Percentiles rank a stretch among this genome's conserved stretches.
Conservation (phyloP, 2,113 vertebrate genomes). For the Limanda limanda region DNA sequence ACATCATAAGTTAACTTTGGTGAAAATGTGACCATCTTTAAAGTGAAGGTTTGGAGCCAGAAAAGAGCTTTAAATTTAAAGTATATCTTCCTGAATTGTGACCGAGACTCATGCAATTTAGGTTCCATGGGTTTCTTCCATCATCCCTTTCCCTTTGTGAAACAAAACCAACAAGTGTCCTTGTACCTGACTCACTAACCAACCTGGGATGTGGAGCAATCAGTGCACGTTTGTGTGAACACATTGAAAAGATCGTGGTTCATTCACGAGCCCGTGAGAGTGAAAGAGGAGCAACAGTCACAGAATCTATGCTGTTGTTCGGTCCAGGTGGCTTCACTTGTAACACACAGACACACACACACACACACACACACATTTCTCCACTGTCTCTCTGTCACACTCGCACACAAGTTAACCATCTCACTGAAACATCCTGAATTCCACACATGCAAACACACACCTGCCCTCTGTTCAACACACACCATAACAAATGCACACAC, state of each 20-base stretch:
- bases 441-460: not conserved
- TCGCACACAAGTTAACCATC: no score
- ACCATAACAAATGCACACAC: not conserved
- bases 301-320: conserved; percentile 3
- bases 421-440: not conserved
- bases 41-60: no score
- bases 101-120: no score
- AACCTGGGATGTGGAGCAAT: no score
- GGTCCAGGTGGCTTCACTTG: conserved; percentile 42
- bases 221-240: not conserved
- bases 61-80: no score
- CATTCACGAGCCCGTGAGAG: not conserved
- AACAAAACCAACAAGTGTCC: conserved; percentile 12
- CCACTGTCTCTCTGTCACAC: conserved; percentile 9
- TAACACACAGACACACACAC: not conserved
- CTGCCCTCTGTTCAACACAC: not conserved
- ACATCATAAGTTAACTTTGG: no score
- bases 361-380: not conserved
- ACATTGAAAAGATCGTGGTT: conserved; percentile 12
- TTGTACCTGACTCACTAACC: conserved; percentile 36
- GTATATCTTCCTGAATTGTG: no score
- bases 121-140: no score
- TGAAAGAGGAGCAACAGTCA: not conserved
- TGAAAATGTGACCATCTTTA: no score
- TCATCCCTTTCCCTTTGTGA: not conserved